These are phyloP conservation scores for Taenaris catops DNA, from an alignment of 2,888 invertebrate genomes.

Conservation along the genomic window DNA sequence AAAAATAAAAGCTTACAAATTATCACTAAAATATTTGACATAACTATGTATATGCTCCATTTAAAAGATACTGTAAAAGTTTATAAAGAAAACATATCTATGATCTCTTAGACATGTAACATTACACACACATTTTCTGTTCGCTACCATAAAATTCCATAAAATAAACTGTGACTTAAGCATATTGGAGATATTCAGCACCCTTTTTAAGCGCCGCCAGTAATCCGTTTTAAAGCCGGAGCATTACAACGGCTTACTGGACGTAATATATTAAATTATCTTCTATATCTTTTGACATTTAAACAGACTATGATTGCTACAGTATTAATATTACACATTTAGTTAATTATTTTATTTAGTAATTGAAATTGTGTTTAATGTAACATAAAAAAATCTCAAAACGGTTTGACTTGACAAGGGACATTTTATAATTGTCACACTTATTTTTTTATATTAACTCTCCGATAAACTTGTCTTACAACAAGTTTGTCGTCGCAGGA, in stretches of 20 bases:
- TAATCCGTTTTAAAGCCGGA: constrained; percentile 55
- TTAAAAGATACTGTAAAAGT: no score
- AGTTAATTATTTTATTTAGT: no score
- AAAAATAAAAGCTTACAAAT: not conserved
- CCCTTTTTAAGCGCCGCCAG: constrained; percentile 49
- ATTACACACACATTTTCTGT: constrained; percentile 2
- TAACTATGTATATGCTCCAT: no score
- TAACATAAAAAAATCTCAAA: no score
- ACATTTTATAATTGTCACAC: no score
- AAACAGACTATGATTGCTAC: constrained; percentile 45
- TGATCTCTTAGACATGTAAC: constrained; percentile 1
- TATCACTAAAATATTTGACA: no score
- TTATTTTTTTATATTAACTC: no score
- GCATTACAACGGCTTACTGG: constrained; percentile 53
- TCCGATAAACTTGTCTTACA: no score
- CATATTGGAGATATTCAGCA: constrained; percentile 40
- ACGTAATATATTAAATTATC: constrained; percentile 69
- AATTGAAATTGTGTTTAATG: no score
- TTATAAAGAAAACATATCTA: not conserved
- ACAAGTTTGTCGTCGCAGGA: no score
- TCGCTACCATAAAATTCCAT: constrained; percentile 20
- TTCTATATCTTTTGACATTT: constrained; percentile 54
- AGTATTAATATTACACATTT: no score
- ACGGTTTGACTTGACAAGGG: no score
- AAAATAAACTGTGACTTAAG: constrained; percentile 30